Evolutionary conservation across 2,113 vertebrate genomes (phyloP).

Genomic region (Eolophus roseicapilla): DNA sequence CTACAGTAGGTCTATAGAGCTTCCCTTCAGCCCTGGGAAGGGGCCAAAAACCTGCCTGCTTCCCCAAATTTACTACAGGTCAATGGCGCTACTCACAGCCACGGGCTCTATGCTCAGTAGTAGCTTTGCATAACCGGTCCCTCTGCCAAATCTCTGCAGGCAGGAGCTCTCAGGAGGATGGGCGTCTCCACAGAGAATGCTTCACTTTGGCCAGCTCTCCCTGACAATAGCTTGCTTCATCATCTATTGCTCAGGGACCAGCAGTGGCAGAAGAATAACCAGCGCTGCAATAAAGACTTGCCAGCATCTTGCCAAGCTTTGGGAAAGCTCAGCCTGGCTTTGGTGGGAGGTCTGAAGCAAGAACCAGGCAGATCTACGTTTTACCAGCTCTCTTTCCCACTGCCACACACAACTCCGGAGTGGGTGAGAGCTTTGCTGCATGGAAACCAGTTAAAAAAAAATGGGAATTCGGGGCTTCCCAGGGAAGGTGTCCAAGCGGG

Average conservation of each 20-base stretch:
- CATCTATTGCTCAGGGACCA: not conserved
- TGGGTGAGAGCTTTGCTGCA: fast-evolving
- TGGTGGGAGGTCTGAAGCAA: conserved; percentile 35
- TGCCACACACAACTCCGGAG: fast-evolving
- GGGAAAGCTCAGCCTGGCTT: not conserved
- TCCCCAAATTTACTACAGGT: not conserved
- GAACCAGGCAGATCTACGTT: not conserved
- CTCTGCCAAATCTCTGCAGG: not conserved
- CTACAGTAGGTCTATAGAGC: conserved; percentile 35
- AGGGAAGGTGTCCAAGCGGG: fast-evolving
- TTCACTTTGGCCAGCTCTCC: not conserved
- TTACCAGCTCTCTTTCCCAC: not conserved
- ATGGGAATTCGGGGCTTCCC: not conserved
- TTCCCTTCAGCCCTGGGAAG: not conserved
- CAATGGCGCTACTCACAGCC: conserved; percentile 24
- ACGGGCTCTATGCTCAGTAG: not conserved
- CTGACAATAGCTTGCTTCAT: conserved; percentile 53
- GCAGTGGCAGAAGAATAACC: not conserved
- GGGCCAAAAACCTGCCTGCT: conserved; percentile 31
- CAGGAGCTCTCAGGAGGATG: not conserved
- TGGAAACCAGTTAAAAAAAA: not conserved
- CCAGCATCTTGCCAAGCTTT: not conserved
- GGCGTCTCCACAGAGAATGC: conserved; percentile 29
- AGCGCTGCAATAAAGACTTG: not conserved
- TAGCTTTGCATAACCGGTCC: not conserved